Evolutionary conservation across 2,797 vertebrate species (phyloP).

Genomic region (Carapus acus): DNA sequence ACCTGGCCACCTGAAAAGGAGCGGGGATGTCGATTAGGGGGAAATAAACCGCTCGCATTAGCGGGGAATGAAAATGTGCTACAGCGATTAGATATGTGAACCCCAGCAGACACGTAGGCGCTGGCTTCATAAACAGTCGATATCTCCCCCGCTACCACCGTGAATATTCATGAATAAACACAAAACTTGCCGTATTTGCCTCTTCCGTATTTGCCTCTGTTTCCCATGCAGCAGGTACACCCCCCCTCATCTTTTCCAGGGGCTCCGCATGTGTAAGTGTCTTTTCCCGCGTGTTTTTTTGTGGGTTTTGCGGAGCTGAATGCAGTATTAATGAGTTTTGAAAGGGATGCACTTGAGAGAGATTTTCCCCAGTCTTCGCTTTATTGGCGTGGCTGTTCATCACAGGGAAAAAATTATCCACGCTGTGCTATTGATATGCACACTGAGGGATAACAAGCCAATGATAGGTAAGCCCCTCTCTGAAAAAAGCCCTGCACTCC

Average conservation of each 20-base stretch:
- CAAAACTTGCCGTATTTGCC: conserved; percentile 21
- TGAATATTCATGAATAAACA: conserved; percentile 47
- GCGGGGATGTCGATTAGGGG: conserved; percentile 12
- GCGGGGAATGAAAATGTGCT: conserved; percentile 39
- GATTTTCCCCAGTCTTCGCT: too few relatives aligned
- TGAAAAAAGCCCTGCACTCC: too few relatives aligned
- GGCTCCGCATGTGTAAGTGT: too few relatives aligned
- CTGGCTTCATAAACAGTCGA: conserved; percentile 58
- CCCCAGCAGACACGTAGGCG: conserved; percentile 36
- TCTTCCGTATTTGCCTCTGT: conserved; percentile 24
- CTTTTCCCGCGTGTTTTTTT: too few relatives aligned
- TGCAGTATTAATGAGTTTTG: background rate
- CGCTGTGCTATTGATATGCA: too few relatives aligned
- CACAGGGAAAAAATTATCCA: too few relatives aligned
- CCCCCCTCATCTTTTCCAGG: conserved; percentile 25
- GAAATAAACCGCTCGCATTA: conserved; percentile 30
- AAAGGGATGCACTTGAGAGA: too few relatives aligned
- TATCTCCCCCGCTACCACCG: conserved; percentile 40
- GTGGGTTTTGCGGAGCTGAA: background rate
- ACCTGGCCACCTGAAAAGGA: conserved; percentile 20
- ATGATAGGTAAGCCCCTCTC: too few relatives aligned
- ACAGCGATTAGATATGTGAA: conserved; percentile 51
- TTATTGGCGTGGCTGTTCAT: too few relatives aligned
- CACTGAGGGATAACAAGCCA: too few relatives aligned
- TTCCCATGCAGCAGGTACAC: conserved; percentile 19